Evolutionary conservation across 2,888 invertebrate species (phyloP), one percentile per base, ranked within the genome.

Genomic region (Bellardia pandia): DNA sequence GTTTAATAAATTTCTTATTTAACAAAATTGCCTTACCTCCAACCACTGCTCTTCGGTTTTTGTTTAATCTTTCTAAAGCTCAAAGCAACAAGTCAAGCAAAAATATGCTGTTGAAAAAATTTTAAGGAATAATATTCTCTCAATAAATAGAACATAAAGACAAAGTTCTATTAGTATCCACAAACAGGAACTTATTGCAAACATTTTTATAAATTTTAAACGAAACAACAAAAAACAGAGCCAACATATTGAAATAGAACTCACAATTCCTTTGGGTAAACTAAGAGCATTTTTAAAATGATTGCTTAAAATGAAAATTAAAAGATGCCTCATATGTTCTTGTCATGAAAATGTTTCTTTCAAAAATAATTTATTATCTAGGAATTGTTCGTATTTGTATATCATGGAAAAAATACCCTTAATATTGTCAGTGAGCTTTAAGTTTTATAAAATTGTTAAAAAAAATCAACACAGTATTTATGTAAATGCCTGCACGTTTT

Each of bases 71-170:
- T 37, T 1, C 13, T 16, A 2, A 30, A 51, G 3, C 5, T 23
- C 33, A 37, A 48, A 13, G 48, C 8, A 64, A 69, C 45, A 78
- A 69, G 69, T 72, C 62, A 62, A 53, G 0, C n/a, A 37, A 45
- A 48, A 23, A 9, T 0, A 51, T 23, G 8, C 23, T 64, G 16
- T 56, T 16, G 23, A n/a, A 4, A 60, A 48, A 23, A 23, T 23
- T 23, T 23, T 23, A 23, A 23, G 23, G 23, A 23, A 23, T 23
- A 23, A 23, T 23, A 23, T 23, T 23, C 23, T 23, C 23, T 23
- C 23, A 23, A 23, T 23, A 23, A 23, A 23, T 23, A 1, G 0
- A 23, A 23, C 23, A 23, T 23, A 23, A 23, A 23, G 23, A 23
- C 23, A 23, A 23, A 23, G 1, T 23, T 23, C 23, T 23, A 23